A percentile compares a stretch with the other conserved stretches of the same genome.
Conservation (phyloP, 2,797 vertebrate species). For the Amphiprion clarkii region DNA sequence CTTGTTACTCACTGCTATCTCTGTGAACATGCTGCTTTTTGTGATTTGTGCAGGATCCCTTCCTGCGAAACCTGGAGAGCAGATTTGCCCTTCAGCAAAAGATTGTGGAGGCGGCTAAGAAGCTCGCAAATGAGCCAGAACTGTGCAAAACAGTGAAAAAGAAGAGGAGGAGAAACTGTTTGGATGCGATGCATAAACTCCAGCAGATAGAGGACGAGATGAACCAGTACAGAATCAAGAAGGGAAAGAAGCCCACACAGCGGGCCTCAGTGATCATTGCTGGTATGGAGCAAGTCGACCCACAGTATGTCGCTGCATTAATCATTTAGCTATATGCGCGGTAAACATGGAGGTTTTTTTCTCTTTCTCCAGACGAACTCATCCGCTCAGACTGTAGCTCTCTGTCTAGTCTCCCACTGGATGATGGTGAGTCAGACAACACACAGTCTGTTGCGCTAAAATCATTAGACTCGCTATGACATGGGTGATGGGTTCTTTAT, state of each 20-base stretch:
- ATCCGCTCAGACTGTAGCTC: constrained; percentile 94
- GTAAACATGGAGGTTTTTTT: constrained; percentile 20
- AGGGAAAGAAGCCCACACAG: constrained; percentile 93
- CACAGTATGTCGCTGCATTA: background rate
- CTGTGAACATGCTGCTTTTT: constrained; percentile 2
- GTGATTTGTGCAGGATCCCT: constrained; percentile 87
- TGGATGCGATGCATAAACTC: constrained; percentile 93
- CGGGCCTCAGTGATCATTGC: constrained; percentile 89
- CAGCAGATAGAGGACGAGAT: constrained; percentile 97
- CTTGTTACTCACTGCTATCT: constrained; percentile 2
- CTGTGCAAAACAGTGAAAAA: constrained; percentile 96
- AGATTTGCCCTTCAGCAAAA: constrained; percentile 97
- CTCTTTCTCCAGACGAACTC: constrained; percentile 89
- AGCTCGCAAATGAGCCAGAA: constrained; percentile 92
- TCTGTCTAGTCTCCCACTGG: constrained; percentile 91
- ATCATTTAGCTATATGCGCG: background rate
- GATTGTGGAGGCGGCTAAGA: constrained; percentile 96
- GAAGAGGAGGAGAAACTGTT: constrained; percentile 94
- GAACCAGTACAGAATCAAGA: constrained; percentile 94
- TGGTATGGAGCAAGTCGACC: constrained; percentile 79
- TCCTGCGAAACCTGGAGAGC: constrained; percentile 94
- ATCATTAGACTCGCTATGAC: background rate
- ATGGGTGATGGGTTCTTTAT: background rate
- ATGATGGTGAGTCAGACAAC: constrained; percentile 89
- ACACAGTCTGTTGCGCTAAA: constrained; percentile 5